Conservation (phyloP, 92 coral and sea anemone species). For the Epizoanthus illoricatus region DNA sequence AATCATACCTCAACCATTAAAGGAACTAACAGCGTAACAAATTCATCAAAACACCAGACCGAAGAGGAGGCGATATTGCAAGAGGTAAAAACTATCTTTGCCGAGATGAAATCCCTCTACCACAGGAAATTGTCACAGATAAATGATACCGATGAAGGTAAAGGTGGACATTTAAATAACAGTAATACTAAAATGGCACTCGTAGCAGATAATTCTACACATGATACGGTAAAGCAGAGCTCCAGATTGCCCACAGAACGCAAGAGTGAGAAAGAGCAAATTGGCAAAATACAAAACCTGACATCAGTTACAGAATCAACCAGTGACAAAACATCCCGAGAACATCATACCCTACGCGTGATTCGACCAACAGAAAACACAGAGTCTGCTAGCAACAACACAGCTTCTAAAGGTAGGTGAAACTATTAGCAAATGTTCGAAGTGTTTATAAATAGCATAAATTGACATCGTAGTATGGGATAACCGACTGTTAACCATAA, state of each 20-base stretch:
- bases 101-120: slow-evolving; percentile 68
- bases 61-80: slow-evolving; percentile 56
- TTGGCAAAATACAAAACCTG: background rate
- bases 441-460: no score
- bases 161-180: background rate
- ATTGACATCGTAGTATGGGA: no score
- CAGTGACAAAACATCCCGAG: background rate
- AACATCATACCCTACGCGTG: background rate
- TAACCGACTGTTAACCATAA: no score
- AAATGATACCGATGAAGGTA: background rate
- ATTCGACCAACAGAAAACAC: background rate
- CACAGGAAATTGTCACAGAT: slow-evolving; percentile 23
- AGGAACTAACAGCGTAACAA: background rate
- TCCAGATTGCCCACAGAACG: background rate
- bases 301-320: background rate
- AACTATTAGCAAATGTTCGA: background rate
- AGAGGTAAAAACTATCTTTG: slow-evolving; percentile 71
- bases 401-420: background rate
- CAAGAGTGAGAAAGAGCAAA: background rate
- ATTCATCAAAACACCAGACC: slow-evolving; percentile 20
- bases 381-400: background rate
- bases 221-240: background rate
- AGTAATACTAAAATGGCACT: background rate
- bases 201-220: background rate
- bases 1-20: background rate